Base-by-base conservation (phyloP, 64 coral and sea anemone genomes). In the Stylophora pistillata region DNA sequence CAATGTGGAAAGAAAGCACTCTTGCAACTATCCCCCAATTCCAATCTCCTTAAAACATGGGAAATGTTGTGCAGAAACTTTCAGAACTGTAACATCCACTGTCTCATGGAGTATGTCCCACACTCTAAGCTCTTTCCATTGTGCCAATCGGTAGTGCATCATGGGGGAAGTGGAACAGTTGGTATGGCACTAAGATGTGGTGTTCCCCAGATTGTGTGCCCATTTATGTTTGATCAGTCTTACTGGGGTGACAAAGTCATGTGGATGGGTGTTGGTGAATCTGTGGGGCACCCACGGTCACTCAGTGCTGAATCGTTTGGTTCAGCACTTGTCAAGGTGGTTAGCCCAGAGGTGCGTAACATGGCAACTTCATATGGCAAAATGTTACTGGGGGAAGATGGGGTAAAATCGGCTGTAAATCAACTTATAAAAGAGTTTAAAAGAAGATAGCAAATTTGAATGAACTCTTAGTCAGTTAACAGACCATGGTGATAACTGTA, bases 141-240 rank as follows among this genome's bases (percentile, higher is more conserved):
- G 9, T 96, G 94, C 68, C 91, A 77, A 23, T 58, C 84, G 52
- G 73, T 93, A 41, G 85, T 96, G 1, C 94, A 96, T 61, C 94
- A 96, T 82, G 94, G 94, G 10, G 94, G 94, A 14, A 96, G 94
- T 87, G 94, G 94, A 23, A 96, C 94, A 58, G 94, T 96, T 18
- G 94, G 89, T 9, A 89, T 88, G 25, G 91, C 94, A 55, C 58
- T 96, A 68, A 91, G 64, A 23, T 88, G 91, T 7, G 74, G 89
- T 53, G 77, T 90, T 52, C 94, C 94, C 25, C 94, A 96, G 71
- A 93, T 96, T 55, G 87, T 96, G 28, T 96, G 94, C 60, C 94
- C 94, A 28, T 96, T 96, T 77, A 96, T 96, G 94, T 96, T 96
- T 71, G 94, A 96, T 87, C 94, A 96, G 60, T 96, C 94, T 13